A percentile compares a stretch with the other conserved stretches of the same genome.
Evolutionary conservation across 2,113 vertebrate genomes (phyloP).

Genomic region (Motacilla tschutschensis): DNA sequence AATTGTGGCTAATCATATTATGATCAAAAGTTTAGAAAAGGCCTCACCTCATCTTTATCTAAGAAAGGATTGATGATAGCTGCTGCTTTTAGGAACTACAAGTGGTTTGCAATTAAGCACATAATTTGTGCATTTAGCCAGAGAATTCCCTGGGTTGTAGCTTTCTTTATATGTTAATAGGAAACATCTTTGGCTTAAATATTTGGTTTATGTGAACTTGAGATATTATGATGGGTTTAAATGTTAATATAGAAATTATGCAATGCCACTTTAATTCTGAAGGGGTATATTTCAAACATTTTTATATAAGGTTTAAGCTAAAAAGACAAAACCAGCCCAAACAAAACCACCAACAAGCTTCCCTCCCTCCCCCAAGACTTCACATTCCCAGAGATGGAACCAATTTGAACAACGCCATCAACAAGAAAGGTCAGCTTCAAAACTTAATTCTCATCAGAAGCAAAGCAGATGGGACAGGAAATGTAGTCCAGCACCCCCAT

Average conservation of each 20-base stretch:
- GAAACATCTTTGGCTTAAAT: background rate
- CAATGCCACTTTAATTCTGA: background rate
- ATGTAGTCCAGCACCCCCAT: background rate
- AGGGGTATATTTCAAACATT: background rate
- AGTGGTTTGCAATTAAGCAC: background rate
- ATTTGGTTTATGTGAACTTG: background rate
- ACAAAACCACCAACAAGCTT: background rate
- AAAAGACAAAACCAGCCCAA: background rate
- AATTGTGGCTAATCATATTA: background rate
- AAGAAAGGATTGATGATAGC: background rate
- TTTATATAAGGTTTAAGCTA: background rate
- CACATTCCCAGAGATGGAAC: background rate
- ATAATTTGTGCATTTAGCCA: background rate
- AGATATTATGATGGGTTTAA: background rate
- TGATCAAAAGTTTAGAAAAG: background rate
- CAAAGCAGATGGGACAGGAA: background rate
- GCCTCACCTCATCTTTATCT: background rate
- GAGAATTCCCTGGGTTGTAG: background rate
- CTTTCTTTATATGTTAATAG: background rate
- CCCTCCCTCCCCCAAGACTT: fast-evolving
- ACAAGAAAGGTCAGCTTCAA: background rate
- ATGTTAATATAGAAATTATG: background rate
- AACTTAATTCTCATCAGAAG: background rate
- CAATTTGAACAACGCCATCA: background rate
- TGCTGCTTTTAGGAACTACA: background rate